These are phyloP conservation scores for Sesamia inferens DNA, from an alignment of 2,888 invertebrate species.

Conservation along the genomic window DNA sequence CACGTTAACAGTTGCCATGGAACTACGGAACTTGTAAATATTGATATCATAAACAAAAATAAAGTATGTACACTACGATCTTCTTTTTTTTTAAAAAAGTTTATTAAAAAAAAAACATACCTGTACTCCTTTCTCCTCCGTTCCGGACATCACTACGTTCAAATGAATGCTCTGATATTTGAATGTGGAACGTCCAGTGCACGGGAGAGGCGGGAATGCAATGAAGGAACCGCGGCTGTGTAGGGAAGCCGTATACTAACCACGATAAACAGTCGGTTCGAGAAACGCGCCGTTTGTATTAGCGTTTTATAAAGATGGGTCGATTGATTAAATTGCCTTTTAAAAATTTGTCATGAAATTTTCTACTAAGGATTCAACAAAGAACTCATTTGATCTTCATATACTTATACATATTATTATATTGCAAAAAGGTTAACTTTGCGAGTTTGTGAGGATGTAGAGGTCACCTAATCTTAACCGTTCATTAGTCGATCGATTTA, in stretches of 20 bases:
- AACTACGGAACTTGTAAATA: constrained; percentile 32
- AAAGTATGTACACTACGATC: background rate
- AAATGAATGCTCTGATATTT: constrained; percentile 13
- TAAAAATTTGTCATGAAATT: background rate
- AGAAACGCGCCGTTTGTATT: constrained; percentile 56
- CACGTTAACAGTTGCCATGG: constrained; percentile 34
- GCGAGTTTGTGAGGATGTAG: too few species aligned
- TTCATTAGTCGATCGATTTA: too few species aligned
- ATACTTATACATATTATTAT: background rate
- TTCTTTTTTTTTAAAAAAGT: background rate
- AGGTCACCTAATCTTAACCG: too few species aligned
- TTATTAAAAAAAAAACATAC: constrained; percentile 64
- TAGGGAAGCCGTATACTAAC: constrained; percentile 70
- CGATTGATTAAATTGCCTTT: background rate
- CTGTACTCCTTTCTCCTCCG: constrained; percentile 79
- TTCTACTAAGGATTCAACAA: too few species aligned
- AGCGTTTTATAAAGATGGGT: constrained; percentile 12
- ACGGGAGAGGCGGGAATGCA: constrained; percentile 72
- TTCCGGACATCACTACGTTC: constrained; percentile 73
- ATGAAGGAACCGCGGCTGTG: constrained; percentile 67
- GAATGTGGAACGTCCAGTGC: constrained; percentile 61
- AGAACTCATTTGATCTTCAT: background rate
- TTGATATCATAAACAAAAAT: constrained; percentile 20
- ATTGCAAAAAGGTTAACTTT: too few species aligned
- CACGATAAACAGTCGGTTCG: constrained; percentile 50